These are phyloP conservation scores for Eira barbara DNA, from an alignment of 2,113 vertebrate species.

Conservation along the genomic window DNA sequence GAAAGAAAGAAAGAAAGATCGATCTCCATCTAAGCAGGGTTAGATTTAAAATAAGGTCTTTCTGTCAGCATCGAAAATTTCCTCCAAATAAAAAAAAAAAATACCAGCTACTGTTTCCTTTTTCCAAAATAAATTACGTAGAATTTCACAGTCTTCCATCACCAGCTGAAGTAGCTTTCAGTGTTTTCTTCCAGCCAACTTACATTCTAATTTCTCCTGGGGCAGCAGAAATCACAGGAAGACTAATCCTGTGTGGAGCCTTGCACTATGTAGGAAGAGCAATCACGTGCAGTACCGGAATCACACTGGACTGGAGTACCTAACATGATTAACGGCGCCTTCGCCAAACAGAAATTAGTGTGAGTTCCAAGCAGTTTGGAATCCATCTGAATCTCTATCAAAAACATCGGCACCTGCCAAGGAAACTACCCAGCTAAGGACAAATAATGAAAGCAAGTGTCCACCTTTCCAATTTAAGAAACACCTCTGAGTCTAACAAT, in stretches of 20 bases:
- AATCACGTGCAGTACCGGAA: background rate
- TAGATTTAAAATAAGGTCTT: background rate
- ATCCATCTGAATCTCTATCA: background rate
- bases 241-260: background rate
- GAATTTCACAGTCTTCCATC: conserved; percentile 29
- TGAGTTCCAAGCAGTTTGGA: background rate
- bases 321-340: background rate
- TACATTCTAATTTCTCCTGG: conserved; percentile 17
- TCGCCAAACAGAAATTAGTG: background rate
- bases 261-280: background rate
- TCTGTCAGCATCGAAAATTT: background rate
- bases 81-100: background rate
- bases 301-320: background rate
- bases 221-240: background rate
- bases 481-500: background rate
- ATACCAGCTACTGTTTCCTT: background rate
- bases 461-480: conserved; percentile 1
- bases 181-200: background rate
- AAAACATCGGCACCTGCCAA: conserved; percentile 6
- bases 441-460: background rate
- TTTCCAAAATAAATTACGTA: background rate
- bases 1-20: accelerated
- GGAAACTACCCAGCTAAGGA: background rate
- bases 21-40: background rate
- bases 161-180: background rate